Conservation (phyloP, 2,888 invertebrate species). For the Liodrosophila aerea region DNA sequence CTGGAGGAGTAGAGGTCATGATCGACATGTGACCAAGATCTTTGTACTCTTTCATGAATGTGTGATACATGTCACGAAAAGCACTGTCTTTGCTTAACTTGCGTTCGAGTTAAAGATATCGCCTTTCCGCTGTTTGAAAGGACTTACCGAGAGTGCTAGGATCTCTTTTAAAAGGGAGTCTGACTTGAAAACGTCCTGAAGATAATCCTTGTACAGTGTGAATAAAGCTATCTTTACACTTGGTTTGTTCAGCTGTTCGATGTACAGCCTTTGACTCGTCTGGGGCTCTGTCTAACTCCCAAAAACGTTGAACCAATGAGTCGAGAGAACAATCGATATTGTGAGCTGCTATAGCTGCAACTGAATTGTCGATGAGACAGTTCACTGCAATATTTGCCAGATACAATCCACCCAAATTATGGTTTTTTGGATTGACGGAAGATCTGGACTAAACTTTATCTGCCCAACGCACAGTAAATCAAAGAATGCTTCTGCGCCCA, state of each 20-base stretch:
- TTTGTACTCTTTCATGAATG: background rate
- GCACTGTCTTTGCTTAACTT: background rate
- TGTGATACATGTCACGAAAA: background rate
- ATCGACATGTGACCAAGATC: constrained; percentile 1
- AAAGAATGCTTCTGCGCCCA: constrained; percentile 1
- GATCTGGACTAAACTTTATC: background rate
- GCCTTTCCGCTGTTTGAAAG: background rate
- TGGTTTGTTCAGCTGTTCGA: too few species aligned
- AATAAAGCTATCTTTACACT: background rate
- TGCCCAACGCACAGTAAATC: background rate
- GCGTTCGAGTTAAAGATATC: background rate
- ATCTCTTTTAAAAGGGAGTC: background rate
- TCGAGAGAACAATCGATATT: background rate
- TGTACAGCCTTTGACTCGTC: constrained; percentile 1
- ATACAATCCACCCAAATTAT: constrained; percentile 6
- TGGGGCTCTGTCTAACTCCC: background rate
- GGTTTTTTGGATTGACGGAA: constrained; percentile 6
- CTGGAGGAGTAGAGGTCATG: background rate
- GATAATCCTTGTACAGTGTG: too few species aligned
- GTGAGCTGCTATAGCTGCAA: background rate
- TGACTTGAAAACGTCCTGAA: background rate
- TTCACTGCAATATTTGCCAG: constrained; percentile 1
- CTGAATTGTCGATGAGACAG: background rate
- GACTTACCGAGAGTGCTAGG: background rate
- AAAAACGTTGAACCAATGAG: constrained; percentile 1